Percentiles rank a stretch among this genome's conserved stretches.
Evolutionary conservation across 2,797 vertebrate species (phyloP).

Genomic region (Anabacerthia variegaticeps): DNA sequence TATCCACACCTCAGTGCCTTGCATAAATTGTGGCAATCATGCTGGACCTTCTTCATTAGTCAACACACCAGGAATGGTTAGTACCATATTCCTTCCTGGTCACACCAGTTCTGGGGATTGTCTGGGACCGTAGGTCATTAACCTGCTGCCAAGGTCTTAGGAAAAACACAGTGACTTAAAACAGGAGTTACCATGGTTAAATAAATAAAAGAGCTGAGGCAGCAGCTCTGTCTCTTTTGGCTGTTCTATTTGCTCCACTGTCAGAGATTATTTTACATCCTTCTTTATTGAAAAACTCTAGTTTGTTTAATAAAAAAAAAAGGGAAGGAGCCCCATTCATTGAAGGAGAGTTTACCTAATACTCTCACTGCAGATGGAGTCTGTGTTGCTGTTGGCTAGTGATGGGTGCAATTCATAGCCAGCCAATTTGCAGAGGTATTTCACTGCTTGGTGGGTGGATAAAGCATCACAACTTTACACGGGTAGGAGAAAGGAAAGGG

Average conservation of each 20-base stretch:
- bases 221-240: constrained; percentile 38
- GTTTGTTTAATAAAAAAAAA: background rate
- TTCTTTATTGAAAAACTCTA: constrained; percentile 60
- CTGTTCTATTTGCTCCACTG: background rate
- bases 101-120: fast-evolving
- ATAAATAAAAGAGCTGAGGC: constrained; percentile 51
- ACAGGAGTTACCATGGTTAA: constrained; percentile 15
- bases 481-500: background rate
- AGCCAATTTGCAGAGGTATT: background rate
- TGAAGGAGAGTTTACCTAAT: background rate
- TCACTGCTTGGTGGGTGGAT: background rate
- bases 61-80: background rate
- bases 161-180: background rate
- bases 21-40: background rate
- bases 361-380: background rate
- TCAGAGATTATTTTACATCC: constrained; percentile 50
- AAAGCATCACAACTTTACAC: background rate
- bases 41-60: background rate
- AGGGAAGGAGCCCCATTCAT: background rate
- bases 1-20: background rate
- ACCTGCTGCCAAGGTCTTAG: background rate
- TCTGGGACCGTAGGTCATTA: background rate
- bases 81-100: background rate
- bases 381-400: constrained; percentile 19
- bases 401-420: background rate